Percentiles rank a stretch among this genome's conserved stretches.
These are phyloP conservation scores for Donacobius atricapilla DNA, from an alignment of 2,113 vertebrate genomes.

Conservation along the genomic window DNA sequence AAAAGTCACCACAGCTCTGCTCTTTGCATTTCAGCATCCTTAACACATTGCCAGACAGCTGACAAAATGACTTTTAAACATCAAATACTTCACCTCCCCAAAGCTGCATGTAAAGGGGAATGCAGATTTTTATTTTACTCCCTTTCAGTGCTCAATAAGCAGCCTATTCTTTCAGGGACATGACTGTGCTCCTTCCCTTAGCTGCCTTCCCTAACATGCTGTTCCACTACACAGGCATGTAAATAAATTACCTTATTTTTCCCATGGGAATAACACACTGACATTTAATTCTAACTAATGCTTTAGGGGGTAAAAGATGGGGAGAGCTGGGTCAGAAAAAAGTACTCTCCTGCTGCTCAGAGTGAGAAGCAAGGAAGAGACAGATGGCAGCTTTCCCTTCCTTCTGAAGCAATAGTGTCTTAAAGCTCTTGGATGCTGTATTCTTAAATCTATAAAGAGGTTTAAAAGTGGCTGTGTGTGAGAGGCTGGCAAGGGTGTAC, in stretches of 20 bases:
- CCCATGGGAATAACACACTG: not conserved
- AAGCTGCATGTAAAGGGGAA: not conserved
- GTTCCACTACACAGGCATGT: not conserved
- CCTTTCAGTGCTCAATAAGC: not conserved
- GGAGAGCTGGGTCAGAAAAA: slow-evolving; percentile 24
- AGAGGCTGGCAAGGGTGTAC: not conserved
- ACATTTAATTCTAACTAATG: slow-evolving; percentile 18
- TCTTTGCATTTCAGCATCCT: not conserved
- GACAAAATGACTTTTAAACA: not conserved
- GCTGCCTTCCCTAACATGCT: not conserved
- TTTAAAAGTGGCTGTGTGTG: not conserved
- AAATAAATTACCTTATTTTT: slow-evolving; percentile 37
- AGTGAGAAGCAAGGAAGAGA: slow-evolving; percentile 9
- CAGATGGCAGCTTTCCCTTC: slow-evolving; percentile 45
- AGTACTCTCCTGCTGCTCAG: not conserved
- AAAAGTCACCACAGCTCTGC: too few species aligned
- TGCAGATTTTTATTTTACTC: not conserved
- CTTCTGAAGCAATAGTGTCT: slow-evolving; percentile 19
- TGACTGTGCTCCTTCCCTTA: not conserved
- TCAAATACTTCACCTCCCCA: not conserved
- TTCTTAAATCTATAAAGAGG: slow-evolving; percentile 26
- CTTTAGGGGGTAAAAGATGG: not conserved
- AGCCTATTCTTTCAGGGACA: not conserved
- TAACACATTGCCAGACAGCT: not conserved
- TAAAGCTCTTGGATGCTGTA: slow-evolving; percentile 22